Base-by-base conservation (phyloP, 2,888 invertebrate species). In the Diplolepis rosae region DNA sequence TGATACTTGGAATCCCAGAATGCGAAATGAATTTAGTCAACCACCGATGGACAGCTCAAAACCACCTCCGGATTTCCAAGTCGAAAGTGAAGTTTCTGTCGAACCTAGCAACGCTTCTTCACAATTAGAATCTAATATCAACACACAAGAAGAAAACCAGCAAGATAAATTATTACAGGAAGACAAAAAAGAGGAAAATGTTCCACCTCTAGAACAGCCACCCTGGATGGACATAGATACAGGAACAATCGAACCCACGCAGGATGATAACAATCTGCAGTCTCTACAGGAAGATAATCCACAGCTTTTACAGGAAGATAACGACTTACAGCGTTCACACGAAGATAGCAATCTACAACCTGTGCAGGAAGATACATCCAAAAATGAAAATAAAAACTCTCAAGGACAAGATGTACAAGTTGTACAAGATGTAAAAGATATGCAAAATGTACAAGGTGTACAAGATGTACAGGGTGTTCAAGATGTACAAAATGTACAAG, bases 201-300 rank as follows among this genome's bases (percentile, higher is more conserved):
- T 75, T 28, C 77, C 71, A 68, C 81, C 77, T 4, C 61, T 84
- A 22, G 82, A 82, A 50, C 80, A 77, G 39, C 81, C 83, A 52
- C 75, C 81, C 4, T 84, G 84, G 85, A 72, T 81, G 70, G 78
- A 78, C 28, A n/a, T n/a, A n/a, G n/a, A n/a, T n/a, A n/a, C n/a
- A n/a, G n/a, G n/a, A n/a, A 65, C 67, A 35, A 77, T 80, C 45
- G 51, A 7, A 65, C 13, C 32, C 9, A 30, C 65, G n/a, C n/a
- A n/a, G n/a, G 39, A 22, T n/a, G 32, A 30, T 0, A 32, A 0
- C 11, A 32, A 13, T n/a, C 13, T 6, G 7, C 42, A 65, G 52
- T 13, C 51, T 32, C 50, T 27, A 15, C 45, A 18, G 6, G 45
- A 27, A 32, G 35, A 0, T n/a, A 7, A 13, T n/a, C 13, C 13